These are phyloP conservation scores for Gymnothorax reevesii DNA, from an alignment of 2,797 vertebrate genomes.

Conservation along the genomic window DNA sequence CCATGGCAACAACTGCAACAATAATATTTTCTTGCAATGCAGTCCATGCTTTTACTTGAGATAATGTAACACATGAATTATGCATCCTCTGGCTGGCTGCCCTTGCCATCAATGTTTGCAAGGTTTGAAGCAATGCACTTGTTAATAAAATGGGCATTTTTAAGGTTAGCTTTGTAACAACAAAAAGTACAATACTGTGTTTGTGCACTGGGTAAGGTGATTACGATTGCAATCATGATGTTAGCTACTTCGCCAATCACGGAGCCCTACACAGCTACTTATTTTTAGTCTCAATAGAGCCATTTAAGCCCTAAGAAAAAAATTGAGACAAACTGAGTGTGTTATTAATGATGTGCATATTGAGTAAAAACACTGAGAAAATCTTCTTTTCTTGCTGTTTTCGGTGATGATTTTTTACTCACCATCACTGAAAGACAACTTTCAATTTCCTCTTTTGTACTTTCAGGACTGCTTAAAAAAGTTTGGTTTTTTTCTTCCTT, in stretches of 20 bases:
- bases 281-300: no score
- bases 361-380: not conserved
- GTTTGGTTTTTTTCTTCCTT: not conserved
- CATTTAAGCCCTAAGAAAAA: no score
- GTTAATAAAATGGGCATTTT: not conserved
- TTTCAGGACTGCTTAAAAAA: not conserved
- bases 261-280: no score
- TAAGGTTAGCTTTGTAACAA: not conserved
- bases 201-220: not conserved
- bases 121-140: not conserved
- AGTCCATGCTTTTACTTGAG: slow-evolving; percentile 9
- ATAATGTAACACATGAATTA: slow-evolving; percentile 10
- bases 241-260: not conserved
- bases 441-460: no score
- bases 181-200: not conserved
- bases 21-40: slow-evolving; percentile 8
- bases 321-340: no score
- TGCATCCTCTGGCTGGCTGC: not conserved
- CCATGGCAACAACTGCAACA: slow-evolving; percentile 20
- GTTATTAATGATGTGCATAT: no score
- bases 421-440: not conserved
- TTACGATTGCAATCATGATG: not conserved
- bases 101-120: not conserved
- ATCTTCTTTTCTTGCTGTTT: not conserved
- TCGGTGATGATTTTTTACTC: not conserved